Conservation (phyloP, 35 echinoderm and acorn worm genomes). For the Patiria miniata region DNA sequence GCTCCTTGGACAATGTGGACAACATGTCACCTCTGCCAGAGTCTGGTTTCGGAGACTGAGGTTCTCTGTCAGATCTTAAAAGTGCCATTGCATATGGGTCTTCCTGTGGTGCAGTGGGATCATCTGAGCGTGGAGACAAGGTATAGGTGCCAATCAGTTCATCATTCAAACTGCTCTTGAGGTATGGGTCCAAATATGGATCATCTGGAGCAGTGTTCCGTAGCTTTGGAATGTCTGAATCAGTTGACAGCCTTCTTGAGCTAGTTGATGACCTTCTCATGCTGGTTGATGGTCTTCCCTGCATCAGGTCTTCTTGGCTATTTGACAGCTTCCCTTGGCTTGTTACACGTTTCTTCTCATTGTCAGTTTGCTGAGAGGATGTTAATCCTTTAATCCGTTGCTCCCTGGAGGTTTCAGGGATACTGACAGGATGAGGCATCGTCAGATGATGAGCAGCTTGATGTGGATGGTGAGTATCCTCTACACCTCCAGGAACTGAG, state of each 20-base stretch:
- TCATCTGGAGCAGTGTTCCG: not conserved
- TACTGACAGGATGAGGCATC: not conserved
- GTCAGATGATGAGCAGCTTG: not conserved
- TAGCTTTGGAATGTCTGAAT: not conserved
- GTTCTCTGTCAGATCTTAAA: not conserved
- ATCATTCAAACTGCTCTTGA: not conserved
- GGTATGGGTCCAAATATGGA: not conserved
- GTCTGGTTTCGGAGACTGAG: not conserved
- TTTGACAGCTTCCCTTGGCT: not conserved
- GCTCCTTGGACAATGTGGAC: slow-evolving; percentile 30
- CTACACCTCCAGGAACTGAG: not conserved
- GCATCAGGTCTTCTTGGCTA: too few relatives aligned
- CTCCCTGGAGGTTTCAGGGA: not conserved
- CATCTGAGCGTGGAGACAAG: not conserved
- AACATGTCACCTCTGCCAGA: not conserved
- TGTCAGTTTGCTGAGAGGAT: not conserved
- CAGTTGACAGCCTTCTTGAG: not conserved
- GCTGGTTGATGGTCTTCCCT: not conserved
- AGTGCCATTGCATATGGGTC: not conserved
- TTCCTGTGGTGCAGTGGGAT: not conserved
- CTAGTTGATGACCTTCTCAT: not conserved
- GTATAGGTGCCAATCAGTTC: not conserved
- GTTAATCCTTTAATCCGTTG: not conserved
- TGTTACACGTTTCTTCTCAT: not conserved
- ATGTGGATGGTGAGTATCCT: not conserved